Evolutionary conservation across 2,797 vertebrate species (phyloP), one percentile per base, ranked within the genome.

Genomic region (Decapterus maruadsi): DNA sequence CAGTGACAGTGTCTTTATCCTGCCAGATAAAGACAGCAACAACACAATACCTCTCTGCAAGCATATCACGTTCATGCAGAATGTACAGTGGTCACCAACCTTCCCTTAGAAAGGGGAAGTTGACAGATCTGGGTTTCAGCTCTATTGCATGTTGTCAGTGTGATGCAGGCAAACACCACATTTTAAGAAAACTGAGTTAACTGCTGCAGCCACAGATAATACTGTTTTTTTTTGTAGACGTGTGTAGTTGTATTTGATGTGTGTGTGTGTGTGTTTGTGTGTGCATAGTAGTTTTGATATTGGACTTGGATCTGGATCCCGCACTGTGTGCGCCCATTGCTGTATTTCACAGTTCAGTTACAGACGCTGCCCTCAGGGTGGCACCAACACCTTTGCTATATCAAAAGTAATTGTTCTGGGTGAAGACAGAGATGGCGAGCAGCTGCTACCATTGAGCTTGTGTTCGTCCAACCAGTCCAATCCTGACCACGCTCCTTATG

Each of bases 291-390:
- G 11, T 34, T n/a, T 46, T 29, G 9, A 16, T 20, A 8, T 7
- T 20, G 12, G 43, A 29, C 6, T 1, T 53, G 10, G 6, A 26
- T 10, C 14, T 59, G 20, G 8, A 38, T 5, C 16, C 6, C 10
- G 29, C 0, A 26, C 6, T 13, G 29, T 0, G 14, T 16, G 19
- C 34, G 3, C 1, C 7, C 14, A 10, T 0, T 4, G 0, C 12
- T 67, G 5, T 14, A 26, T 50, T 19, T 60, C 8, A 55, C 17
- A 20, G 9, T 19, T 65, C 56, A 73, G 31, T 83, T 76, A 56
- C 67, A 14, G 6, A 53, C n/a, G 4, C 1, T 70, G 59, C 9
- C 86, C 91, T 78, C 77, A 72, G 81, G 91, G 74, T 89, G 90
- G 89, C 22, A 81, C 71, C 43, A 88, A 34, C 29, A 50, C 70